Conservation (phyloP, 2,888 invertebrate genomes). For the Melolontha melolontha region DNA sequence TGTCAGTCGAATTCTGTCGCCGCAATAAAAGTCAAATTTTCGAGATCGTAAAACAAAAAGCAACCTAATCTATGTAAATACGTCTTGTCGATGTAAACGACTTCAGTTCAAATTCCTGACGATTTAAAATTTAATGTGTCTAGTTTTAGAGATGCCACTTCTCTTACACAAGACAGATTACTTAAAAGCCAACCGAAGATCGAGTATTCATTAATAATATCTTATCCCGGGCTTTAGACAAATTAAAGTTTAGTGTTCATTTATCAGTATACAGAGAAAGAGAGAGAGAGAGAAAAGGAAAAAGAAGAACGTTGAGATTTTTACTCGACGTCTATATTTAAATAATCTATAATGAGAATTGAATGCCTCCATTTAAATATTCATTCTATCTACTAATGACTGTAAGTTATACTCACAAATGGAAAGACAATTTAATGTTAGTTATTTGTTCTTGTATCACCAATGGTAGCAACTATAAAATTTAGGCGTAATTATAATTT, state of each 20-base stretch:
- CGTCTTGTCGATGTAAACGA: slow-evolving; percentile 24
- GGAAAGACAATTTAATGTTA: slow-evolving; percentile 20
- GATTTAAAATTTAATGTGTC: slow-evolving; percentile 38
- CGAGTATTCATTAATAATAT: slow-evolving; percentile 51
- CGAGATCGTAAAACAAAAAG: slow-evolving; percentile 30
- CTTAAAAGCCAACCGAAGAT: slow-evolving; percentile 45
- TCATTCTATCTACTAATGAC: slow-evolving; percentile 29
- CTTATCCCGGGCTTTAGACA: slow-evolving; percentile 49
- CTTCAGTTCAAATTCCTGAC: slow-evolving; percentile 20
- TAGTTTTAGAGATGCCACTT: slow-evolving; percentile 37
- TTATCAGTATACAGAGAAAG: slow-evolving; percentile 41
- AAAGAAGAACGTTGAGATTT: slow-evolving; percentile 2
- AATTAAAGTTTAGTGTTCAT: slow-evolving; percentile 50
- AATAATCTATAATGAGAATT: slow-evolving; percentile 43
- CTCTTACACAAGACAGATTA: slow-evolving; percentile 44
- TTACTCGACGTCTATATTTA: slow-evolving; percentile 43
- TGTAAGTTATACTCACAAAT: slow-evolving; percentile 20
- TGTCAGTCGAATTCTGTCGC: background rate
- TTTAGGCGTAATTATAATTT: slow-evolving; percentile 14
- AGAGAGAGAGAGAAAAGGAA: slow-evolving; percentile 4
- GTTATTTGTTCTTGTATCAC: slow-evolving; percentile 18
- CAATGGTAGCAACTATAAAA: slow-evolving; percentile 2
- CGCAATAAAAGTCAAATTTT: slow-evolving; percentile 23
- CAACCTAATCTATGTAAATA: slow-evolving; percentile 20
- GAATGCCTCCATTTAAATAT: slow-evolving; percentile 37